Evolutionary conservation across 2,888 invertebrate species (phyloP), one percentile per base, ranked within the genome.

Genomic region (Apamea monoglypha): DNA sequence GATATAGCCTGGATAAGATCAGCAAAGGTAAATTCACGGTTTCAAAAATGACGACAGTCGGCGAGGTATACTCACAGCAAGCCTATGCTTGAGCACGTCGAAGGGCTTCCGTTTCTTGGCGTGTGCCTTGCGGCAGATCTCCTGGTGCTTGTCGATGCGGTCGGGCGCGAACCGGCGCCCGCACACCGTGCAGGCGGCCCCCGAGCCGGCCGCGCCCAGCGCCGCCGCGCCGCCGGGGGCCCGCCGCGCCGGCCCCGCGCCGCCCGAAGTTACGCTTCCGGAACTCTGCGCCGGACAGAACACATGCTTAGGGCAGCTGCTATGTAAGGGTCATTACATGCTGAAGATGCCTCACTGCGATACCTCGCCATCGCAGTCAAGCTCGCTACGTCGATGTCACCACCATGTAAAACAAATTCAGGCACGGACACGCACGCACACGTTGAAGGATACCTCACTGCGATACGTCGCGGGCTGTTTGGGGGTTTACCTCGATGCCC

Each of bases 61-160:
- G 36, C 12, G n/a, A 4, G 36, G 21, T 21, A 12, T 59, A 71
- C 96, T 95, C 29, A 97, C 97, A 85, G 96, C 95, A 1, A 99
- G 98, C n/a, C 99, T 97, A 94, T 99, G 99, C 92, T 98, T 99
- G 67, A 98, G 97, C 4, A 98, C 98, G 95, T 99, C 99, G 94
- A 99, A 99, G 0, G 98, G 97, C 96, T 99, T 99, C 86, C 99
- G 97, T 92, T 98, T 99, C 95, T 99, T 99, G 80, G 97, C 96
- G 70, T 97, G 96, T 1, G 98, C 97, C 93, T 98, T 98, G 87
- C 97, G 96, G 95, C 99, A 99, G 85, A 99, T 98, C 50, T 98
- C 97, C 94, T 98, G 98, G 94, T 99, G 99, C 89, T 98, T 98
- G 12, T 95, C 96, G 74, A 99, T 96, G 2, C 99, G 97, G 92